Evolutionary conservation across 2,888 invertebrate genomes (phyloP), one percentile per base, ranked within the genome.

Genomic region (Melolontha melolontha): DNA sequence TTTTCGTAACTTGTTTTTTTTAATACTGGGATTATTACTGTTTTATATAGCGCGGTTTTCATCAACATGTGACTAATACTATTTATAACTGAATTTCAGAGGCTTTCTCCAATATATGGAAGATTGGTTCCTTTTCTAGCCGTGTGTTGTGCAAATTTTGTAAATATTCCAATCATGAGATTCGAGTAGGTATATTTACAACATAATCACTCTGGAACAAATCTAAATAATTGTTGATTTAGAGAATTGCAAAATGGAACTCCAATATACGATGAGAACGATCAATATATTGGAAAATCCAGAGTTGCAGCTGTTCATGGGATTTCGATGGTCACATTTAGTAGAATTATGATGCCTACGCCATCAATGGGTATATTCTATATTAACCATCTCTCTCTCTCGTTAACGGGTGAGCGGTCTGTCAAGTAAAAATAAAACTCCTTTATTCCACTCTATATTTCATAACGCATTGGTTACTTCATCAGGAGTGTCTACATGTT

Each of bases 131-230:
- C 99, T 0, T 93, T 98, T 80, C 93, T 91, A 40, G 98, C 98
- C 0, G 98, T 99, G 0, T 94, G 96, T 59, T 94, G 96, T 41
- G 98, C 98, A 54, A 99, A 99, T 85, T 96, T 95, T 81, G 94
- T 99, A 80, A 99, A 99, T 85, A 97, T 99, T 79, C 99, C 99
- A 7, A 90, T 97, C 87, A 99, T 99, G 98, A 89, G 99, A 80
- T 90, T 92, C 83, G 89, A 88, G 94, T 94, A 83, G 81, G 86
- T 51, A 1, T 22, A 93, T 10, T 70, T 87, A 0, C 82, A 87
- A 22, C 22, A 88, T 97, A 79, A 90, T 91, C 84, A 10, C 34
- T 34, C 2, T 16, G 1, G 4, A 59, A 16, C 1, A 40, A 50
- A 87, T 87, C 93, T 93, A 92, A 6, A 85, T 87, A 65, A 85